These are phyloP conservation scores for Rallus crepitans DNA, from an alignment of 2,797 vertebrate genomes.

Conservation along the genomic window DNA sequence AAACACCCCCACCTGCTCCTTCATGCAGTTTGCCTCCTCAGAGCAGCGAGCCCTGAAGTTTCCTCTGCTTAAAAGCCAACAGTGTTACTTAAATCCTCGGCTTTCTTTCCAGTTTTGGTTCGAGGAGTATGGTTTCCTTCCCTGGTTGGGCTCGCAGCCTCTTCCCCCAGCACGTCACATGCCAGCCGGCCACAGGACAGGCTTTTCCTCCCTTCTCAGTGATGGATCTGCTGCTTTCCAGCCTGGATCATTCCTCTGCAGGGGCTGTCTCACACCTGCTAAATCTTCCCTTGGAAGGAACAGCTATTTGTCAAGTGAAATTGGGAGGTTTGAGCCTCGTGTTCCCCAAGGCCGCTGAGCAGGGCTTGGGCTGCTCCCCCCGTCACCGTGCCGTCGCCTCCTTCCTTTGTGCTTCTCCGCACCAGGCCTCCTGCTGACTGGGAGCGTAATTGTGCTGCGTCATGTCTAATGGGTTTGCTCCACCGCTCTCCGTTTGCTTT, in stretches of 20 bases:
- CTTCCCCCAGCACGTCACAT: rapidly evolving
- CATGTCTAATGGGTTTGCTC: conserved; percentile 41
- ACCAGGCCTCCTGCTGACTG: neutral
- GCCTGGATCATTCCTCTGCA: conserved; percentile 11
- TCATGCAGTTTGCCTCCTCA: neutral
- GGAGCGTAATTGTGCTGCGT: conserved; percentile 44
- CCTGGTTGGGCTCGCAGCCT: neutral
- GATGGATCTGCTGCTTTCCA: conserved; percentile 40
- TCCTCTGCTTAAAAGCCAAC: neutral
- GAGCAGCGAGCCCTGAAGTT: neutral
- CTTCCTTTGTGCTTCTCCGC: neutral
- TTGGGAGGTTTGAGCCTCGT: neutral
- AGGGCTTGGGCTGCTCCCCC: neutral
- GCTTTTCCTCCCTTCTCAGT: neutral
- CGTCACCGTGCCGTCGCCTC: neutral
- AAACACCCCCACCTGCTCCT: neutral
- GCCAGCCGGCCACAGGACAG: neutral
- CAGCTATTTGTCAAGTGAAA: conserved; percentile 42
- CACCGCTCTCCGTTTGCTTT: conserved; percentile 28
- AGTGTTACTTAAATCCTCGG: neutral
- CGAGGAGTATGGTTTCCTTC: neutral
- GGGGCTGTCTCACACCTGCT: conserved; percentile 47
- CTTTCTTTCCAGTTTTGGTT: neutral
- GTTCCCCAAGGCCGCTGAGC: neutral
- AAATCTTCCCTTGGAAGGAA: conserved; percentile 39